Evolutionary conservation across 2,113 vertebrate species (phyloP).

Genomic region (Cygnus atratus): DNA sequence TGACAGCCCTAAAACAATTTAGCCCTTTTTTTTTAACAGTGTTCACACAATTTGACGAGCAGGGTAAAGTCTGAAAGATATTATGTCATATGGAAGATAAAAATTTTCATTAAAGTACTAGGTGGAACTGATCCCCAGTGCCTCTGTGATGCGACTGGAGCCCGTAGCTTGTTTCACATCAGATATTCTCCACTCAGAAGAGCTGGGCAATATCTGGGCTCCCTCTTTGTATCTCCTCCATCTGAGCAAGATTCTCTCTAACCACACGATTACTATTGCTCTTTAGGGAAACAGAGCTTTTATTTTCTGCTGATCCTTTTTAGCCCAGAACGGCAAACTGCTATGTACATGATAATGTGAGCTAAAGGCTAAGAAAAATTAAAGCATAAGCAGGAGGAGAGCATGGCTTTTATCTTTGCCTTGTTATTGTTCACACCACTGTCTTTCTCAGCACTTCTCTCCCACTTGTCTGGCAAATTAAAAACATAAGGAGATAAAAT

Average conservation of each 20-base stretch:
- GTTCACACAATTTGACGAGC: neutral
- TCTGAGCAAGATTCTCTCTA: neutral
- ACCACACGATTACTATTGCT: neutral
- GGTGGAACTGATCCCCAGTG: neutral
- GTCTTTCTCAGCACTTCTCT: conserved; percentile 39
- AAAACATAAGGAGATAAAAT: conserved; percentile 33
- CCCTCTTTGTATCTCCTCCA: neutral
- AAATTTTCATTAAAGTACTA: neutral
- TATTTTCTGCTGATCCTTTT: conserved; percentile 23
- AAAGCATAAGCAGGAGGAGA: neutral
- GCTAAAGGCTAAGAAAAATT: conserved; percentile 35
- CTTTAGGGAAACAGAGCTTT: neutral
- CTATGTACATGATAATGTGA: neutral
- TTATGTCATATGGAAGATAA: neutral
- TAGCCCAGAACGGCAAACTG: neutral
- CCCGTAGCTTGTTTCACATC: neutral
- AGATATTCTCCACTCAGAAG: neutral
- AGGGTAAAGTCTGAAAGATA: neutral
- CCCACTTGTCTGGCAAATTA: conserved; percentile 37
- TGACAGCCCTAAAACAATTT: neutral
- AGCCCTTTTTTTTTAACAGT: neutral
- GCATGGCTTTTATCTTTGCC: conserved; percentile 23
- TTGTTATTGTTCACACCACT: neutral
- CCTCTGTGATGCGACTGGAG: neutral
- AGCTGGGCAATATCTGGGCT: neutral